Conservation (phyloP, 2,797 vertebrate genomes). For the Ctenopoma kingsleyae region DNA sequence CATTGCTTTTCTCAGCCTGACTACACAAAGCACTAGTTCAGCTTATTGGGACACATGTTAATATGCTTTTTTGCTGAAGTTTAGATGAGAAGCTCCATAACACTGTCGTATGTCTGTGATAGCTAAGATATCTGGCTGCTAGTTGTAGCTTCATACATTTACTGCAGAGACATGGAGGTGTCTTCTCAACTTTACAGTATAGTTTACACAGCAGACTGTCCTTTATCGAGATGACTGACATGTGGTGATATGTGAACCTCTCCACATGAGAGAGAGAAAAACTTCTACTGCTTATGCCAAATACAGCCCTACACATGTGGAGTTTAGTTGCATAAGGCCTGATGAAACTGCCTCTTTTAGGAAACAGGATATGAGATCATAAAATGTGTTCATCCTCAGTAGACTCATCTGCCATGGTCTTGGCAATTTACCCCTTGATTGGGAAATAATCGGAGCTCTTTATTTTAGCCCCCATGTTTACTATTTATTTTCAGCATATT, state of each 20-base stretch:
- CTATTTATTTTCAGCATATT: not conserved
- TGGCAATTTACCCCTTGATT: no score
- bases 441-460: no score
- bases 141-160: no score
- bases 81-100: no score
- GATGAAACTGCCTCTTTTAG: constrained; percentile 27
- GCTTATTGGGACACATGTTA: no score
- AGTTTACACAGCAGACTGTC: constrained; percentile 29
- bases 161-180: no score
- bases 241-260: constrained; percentile 5
- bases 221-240: constrained; percentile 19
- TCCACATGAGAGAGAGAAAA: not conserved
- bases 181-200: no score
- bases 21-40: not conserved
- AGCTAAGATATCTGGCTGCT: no score
- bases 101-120: no score
- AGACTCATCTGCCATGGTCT: constrained; percentile 26
- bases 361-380: constrained; percentile 63
- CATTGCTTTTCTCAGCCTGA: no score
- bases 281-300: constrained; percentile 12
- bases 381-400: constrained; percentile 25
- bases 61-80: no score
- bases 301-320: constrained; percentile 22
- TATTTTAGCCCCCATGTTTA: no score
- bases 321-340: constrained; percentile 22